Evolutionary conservation across 2,888 invertebrate species (phyloP), one percentile per base, ranked within the genome.

Genomic region (Pristionchus exspectatus): DNA sequence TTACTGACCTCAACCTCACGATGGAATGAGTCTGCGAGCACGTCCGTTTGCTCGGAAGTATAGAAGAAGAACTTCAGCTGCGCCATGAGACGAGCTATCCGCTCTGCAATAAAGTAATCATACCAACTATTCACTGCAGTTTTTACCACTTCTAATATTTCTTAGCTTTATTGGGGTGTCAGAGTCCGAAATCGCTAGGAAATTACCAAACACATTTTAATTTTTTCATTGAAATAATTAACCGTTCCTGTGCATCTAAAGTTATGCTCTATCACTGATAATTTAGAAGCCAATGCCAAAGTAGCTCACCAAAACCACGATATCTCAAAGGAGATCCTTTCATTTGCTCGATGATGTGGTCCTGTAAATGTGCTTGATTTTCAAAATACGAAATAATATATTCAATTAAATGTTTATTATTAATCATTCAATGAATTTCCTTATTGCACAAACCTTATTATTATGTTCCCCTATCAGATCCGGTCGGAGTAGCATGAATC

Each of bases 341-440:
- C 81, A 81, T 81, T 21, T 81, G 81, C 9, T 81, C 81, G 54
- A 81, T 54, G 54, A 81, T 81, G 54, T 81, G 50, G 7, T 81
- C 50, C 81, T 81, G 54, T n/a, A 9, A 81, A 27, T 24, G 2
- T 12, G 50, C 1, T 54, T 54, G 14, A 27, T 18, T 24, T 4
- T 24, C 10, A 63, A 24, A n/a, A 63, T n/a, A 63, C n/a, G n/a
- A 63, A 63, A 63, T 5, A n/a, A 63, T 7, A 56, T 21, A 21
- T 21, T 21, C 18, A 56, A 56, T 21, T 54, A 12, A 12, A 54
- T 54, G 2, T 2, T 54, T 54, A 5, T 54, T 54, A 18, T 54
- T 54, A 12, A 16, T 54, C 9, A 16, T 54, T 56, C 12, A 18
- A 56, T 56, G 2, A 56, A 56, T 56, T 56, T 3, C 2, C 18